These are phyloP conservation scores for Columba janthina DNA, from an alignment of 2,113 vertebrate genomes.

Conservation along the genomic window DNA sequence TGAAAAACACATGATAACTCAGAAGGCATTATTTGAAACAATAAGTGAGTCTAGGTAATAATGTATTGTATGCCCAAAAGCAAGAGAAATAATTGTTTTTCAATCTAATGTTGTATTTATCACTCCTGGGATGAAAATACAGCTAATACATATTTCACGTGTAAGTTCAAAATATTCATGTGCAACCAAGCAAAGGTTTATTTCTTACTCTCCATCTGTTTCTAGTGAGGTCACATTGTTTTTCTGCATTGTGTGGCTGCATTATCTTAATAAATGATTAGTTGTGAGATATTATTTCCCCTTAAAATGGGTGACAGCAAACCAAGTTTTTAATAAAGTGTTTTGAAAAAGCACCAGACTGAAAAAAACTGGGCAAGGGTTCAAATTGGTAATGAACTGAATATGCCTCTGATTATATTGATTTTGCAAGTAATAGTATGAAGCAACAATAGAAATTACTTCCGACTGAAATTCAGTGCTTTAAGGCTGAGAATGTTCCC, in stretches of 20 bases:
- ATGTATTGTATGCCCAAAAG: slow-evolving; percentile 31
- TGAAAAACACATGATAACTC: slow-evolving; percentile 13
- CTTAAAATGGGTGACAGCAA: slow-evolving; percentile 70
- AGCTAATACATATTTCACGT: slow-evolving; percentile 53
- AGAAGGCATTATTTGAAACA: slow-evolving; percentile 27
- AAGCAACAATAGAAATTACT: slow-evolving; percentile 71
- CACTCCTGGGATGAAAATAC: slow-evolving; percentile 37
- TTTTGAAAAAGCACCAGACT: slow-evolving; percentile 72
- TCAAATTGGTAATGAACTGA: slow-evolving; percentile 76
- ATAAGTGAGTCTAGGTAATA: slow-evolving; percentile 34
- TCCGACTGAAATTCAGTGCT: slow-evolving; percentile 72
- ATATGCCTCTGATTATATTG: slow-evolving; percentile 79
- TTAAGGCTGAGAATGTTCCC: slow-evolving; percentile 57
- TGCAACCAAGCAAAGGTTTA: slow-evolving; percentile 36
- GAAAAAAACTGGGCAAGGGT: slow-evolving; percentile 62
- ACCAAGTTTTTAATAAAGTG: slow-evolving; percentile 77
- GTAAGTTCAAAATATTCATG: slow-evolving; percentile 58
- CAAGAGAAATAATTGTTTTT: slow-evolving; percentile 60
- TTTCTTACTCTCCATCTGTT: slow-evolving; percentile 44
- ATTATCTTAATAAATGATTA: slow-evolving; percentile 68
- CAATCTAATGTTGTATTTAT: slow-evolving; percentile 38
- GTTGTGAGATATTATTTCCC: slow-evolving; percentile 66
- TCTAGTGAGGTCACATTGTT: slow-evolving; percentile 22
- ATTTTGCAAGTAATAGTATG: slow-evolving; percentile 75
- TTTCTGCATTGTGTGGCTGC: slow-evolving; percentile 30